Conservation (phyloP, 2,888 invertebrate genomes). For the Eupithecia subfuscata region DNA sequence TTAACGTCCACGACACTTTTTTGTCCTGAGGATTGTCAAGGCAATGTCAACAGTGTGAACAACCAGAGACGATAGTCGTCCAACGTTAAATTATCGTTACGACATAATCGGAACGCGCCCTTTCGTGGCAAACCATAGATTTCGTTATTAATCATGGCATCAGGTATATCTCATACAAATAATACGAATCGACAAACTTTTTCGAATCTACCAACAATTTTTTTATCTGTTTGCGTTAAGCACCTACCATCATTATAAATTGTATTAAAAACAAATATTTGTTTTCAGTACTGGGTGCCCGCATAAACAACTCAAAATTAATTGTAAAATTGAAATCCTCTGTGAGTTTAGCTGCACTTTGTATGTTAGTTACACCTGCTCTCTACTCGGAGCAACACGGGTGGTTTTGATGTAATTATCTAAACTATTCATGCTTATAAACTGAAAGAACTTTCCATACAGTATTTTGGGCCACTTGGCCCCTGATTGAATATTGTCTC, state of each 20-base stretch:
- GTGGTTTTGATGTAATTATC: background rate
- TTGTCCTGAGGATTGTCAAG: too few relatives aligned
- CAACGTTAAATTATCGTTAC: too few relatives aligned
- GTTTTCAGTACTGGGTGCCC: background rate
- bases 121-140: background rate
- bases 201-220: too few relatives aligned
- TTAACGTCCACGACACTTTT: too few relatives aligned
- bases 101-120: too few relatives aligned
- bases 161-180: background rate
- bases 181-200: background rate
- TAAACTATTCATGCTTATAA: background rate
- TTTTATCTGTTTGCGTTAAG: background rate
- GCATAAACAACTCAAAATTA: slow-evolving; percentile 20
- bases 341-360: slow-evolving; percentile 2
- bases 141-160: background rate
- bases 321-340: slow-evolving; percentile 5
- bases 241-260: background rate
- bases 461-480: background rate
- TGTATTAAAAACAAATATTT: background rate
- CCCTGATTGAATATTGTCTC: background rate
- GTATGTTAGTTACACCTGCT: background rate
- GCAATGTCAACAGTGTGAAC: too few relatives aligned
- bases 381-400: background rate
- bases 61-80: too few relatives aligned
- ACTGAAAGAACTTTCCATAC: background rate